phyloP scores from a whole-genome alignment of 2,113 vertebrate species.

The Herpailurus yagouaroundi region DNA sequence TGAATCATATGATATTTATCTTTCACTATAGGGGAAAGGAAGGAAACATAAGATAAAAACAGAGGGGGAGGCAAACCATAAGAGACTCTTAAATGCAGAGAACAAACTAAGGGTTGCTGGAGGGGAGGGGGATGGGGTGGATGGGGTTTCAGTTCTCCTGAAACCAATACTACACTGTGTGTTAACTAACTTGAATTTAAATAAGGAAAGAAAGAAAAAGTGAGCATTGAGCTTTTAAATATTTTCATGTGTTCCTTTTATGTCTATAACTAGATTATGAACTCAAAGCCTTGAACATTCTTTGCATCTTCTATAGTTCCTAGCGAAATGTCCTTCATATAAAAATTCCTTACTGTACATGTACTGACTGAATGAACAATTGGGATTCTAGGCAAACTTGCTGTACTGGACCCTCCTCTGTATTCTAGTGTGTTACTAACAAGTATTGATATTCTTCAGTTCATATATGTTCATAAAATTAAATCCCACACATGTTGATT shows the following conservation, averaged over 20 bases:
- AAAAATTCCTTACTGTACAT: neutral
- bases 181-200: too few species aligned
- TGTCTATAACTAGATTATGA: neutral
- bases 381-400: neutral
- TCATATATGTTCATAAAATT: neutral
- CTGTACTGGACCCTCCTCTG: neutral
- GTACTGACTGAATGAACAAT: neutral
- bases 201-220: too few species aligned
- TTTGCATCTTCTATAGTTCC: neutral
- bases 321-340: neutral
- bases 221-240: neutral
- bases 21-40: too few species aligned
- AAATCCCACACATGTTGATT: neutral
- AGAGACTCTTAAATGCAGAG: too few species aligned
- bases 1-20: too few species aligned
- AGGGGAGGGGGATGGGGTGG: too few species aligned
- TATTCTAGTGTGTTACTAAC: neutral
- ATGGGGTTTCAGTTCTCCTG: too few species aligned
- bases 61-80: too few species aligned
- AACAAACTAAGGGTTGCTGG: too few species aligned
- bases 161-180: too few species aligned
- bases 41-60: too few species aligned
- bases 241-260: slow-evolving; percentile 2
- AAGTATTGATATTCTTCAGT: neutral
- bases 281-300: neutral